phyloP scores from a whole-genome alignment of 1,140 invertebrate species.

The Meloidogyne chitwoodi region DNA sequence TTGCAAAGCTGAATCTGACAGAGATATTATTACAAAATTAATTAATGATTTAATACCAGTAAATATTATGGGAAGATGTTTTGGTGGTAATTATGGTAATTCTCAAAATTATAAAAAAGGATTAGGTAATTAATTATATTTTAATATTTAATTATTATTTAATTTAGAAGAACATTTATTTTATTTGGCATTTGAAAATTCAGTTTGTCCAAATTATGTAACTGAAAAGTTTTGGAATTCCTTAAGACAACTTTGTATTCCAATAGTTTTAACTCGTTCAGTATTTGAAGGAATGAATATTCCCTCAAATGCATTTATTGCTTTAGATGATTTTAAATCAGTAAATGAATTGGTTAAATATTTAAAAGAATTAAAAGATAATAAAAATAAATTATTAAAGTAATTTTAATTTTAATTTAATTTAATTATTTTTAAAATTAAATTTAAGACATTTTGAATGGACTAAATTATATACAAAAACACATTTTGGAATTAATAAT shows the following conservation, averaged over 20 bases:
- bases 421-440: not conserved
- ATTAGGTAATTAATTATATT: not conserved
- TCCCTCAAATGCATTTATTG: conserved; percentile 17
- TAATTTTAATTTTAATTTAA: not conserved
- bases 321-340: conserved; percentile 15
- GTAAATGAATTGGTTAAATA: conserved; percentile 10
- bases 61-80: not conserved
- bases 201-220: conserved; percentile 58
- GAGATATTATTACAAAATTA: not conserved
- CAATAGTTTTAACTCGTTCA: conserved; percentile 2
- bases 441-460: not conserved
- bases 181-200: conserved; percentile 60
- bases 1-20: not conserved
- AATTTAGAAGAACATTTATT: conserved; percentile 33
- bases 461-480: not conserved
- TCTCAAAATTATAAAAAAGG: not conserved
- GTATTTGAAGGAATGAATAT: conserved; percentile 6
- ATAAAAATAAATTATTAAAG: conserved; percentile 12
- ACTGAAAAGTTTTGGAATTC: conserved; percentile 57
- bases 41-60: not conserved
- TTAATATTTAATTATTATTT: not conserved
- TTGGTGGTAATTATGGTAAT: not conserved
- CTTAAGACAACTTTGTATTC: not conserved
- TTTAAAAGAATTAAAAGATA: conserved; percentile 3
- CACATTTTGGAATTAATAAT: not conserved